These are phyloP conservation scores for Pseudochirops corinnae DNA, from an alignment of 2,797 vertebrate species.

Conservation along the genomic window DNA sequence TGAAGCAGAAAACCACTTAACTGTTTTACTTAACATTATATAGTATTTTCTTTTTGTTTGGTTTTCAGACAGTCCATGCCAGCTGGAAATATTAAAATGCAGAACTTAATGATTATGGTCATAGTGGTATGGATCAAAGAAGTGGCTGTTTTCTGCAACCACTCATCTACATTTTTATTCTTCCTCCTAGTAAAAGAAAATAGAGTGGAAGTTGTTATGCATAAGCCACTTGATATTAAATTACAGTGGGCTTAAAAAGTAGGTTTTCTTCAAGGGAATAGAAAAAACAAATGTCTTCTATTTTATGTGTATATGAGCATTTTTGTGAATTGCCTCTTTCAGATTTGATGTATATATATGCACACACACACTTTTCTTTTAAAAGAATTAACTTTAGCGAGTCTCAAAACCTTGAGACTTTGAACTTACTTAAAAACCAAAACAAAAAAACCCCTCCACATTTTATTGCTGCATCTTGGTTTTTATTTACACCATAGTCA, in stretches of 20 bases:
- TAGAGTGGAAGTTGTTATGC: neutral
- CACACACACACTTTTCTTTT: neutral
- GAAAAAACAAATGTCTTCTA: neutral
- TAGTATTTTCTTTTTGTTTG: neutral
- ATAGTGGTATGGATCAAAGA: neutral
- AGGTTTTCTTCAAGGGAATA: neutral
- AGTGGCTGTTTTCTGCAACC: neutral
- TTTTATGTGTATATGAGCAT: neutral
- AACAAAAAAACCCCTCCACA: neutral
- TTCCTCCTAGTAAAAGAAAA: neutral
- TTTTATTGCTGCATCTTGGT: neutral
- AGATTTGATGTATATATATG: neutral
- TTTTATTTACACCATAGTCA: neutral
- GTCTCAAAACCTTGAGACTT: neutral
- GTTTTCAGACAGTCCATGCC: neutral
- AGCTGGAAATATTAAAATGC: neutral
- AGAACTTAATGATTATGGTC: neutral
- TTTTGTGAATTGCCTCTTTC: neutral
- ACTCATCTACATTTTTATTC: neutral
- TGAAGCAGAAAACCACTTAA: neutral
- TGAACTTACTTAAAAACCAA: neutral
- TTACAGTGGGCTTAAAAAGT: neutral
- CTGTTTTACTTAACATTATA: neutral
- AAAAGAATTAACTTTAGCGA: neutral
- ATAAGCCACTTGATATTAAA: neutral